Evolutionary conservation across 2,797 vertebrate genomes (phyloP), one percentile per base, ranked within the genome.

Genomic region (Bradypus variegatus): DNA sequence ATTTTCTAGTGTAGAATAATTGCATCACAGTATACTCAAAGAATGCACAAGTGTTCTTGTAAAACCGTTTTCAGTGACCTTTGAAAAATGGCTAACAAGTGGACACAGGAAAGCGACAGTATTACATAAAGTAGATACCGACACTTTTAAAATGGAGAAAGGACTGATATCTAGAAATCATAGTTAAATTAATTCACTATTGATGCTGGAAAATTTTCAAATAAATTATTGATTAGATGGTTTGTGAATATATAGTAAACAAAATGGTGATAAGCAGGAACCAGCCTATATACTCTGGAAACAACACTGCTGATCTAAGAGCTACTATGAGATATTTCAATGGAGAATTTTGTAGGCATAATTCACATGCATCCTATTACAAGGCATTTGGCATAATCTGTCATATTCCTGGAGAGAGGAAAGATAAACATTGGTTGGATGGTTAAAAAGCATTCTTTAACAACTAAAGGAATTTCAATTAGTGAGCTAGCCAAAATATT

Each of bases 191-290:
- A 89, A 89, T 88, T 79, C 6, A 73, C 18, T 86, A 88, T 87
- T 67, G 31, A 83, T 58, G 2, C 64, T 31, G 89, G 76, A 16
- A 95, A 92, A 19, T 64, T 67, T 73, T 53, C 18, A 14, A 88
- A 80, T 72, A 64, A 85, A 65, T 89, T 78, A 72, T 36, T 85
- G 53, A 92, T 48, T 83, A 76, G 23, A 7, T 84, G 15, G n/a
- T 69, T 94, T 89, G 45, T 88, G 75, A 85, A 79, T 82, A 38
- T 85, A 85, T 21, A 88, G 53, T 84, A 89, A 90, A 81, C 10
- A 84, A 90, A 89, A 91, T 64, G 29, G 1, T 75, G 14, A 65
- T 31, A 60, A 76, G 79, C 31, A 88, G 75, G n/a, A 75, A 79
- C 15, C 21, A 91, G 6, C 14, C 19, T 73, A 9, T 15, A 65